Conservation (phyloP, 1,140 invertebrate genomes). For the Ceratina australensis region DNA sequence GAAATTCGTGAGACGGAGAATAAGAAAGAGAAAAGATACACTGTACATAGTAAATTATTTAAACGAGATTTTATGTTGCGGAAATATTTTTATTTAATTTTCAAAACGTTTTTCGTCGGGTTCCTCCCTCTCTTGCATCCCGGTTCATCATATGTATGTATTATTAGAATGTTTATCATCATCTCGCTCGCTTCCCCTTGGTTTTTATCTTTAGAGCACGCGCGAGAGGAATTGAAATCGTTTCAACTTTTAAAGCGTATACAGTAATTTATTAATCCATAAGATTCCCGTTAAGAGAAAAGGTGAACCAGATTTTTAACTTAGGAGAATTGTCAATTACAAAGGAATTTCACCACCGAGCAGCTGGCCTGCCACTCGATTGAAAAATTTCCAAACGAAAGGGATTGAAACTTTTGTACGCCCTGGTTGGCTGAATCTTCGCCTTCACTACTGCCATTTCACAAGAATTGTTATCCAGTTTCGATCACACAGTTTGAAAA, state of each 20-base stretch:
- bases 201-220: constrained; percentile 48
- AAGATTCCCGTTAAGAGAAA: no score
- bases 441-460: constrained; percentile 38
- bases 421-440: constrained; percentile 50
- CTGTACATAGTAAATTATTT: constrained; percentile 72
- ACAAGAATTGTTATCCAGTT: not conserved
- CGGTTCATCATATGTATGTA: constrained; percentile 19
- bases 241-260: no score
- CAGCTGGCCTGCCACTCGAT: constrained; percentile 76
- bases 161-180: constrained; percentile 10
- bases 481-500: no score
- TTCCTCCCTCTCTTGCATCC: constrained; percentile 14
- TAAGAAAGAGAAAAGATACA: constrained; percentile 16
- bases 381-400: constrained; percentile 3
- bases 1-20: constrained; percentile 32
- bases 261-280: no score
- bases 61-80: constrained; percentile 57
- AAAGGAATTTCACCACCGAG: constrained; percentile 67
- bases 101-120: constrained; percentile 38
- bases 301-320: no score
- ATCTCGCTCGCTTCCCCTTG: constrained; percentile 37
- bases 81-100: constrained; percentile 65
- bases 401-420: constrained; percentile 38
- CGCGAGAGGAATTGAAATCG: no score
- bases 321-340: no score